These are phyloP conservation scores for Oncopeltus fasciatus DNA, from an alignment of 1,140 invertebrate species.

Conservation along the genomic window DNA sequence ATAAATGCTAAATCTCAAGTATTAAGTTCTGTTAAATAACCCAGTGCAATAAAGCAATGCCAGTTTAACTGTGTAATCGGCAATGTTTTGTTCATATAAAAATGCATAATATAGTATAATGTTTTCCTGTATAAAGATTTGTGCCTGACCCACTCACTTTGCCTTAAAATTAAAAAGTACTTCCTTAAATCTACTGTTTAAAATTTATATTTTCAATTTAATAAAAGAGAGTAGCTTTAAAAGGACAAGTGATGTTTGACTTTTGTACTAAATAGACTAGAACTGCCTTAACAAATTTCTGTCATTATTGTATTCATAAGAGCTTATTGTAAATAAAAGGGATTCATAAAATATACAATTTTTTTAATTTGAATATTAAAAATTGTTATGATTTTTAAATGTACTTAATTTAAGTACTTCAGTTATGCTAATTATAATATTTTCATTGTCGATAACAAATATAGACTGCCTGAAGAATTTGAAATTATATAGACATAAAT, in stretches of 20 bases:
- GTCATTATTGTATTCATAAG: slow-evolving; percentile 7
- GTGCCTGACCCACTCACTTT: too few species aligned
- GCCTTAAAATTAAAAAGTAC: slow-evolving; percentile 4
- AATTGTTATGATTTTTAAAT: not conserved
- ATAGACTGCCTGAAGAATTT: slow-evolving; percentile 3
- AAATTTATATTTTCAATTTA: not conserved
- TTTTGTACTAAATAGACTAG: slow-evolving; percentile 15
- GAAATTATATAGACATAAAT: not conserved
- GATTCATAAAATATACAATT: not conserved
- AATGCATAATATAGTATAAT: too few species aligned
- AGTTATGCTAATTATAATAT: not conserved
- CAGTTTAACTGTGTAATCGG: too few species aligned
- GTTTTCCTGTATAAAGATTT: too few species aligned
- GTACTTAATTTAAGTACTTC: slow-evolving; percentile 13
- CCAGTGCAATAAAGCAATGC: too few species aligned
- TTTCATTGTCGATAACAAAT: not conserved
- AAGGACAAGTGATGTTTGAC: not conserved
- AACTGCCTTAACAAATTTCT: slow-evolving; percentile 13
- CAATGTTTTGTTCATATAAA: too few species aligned
- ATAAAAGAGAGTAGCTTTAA: not conserved
- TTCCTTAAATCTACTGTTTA: too few species aligned
- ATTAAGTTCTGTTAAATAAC: too few species aligned
- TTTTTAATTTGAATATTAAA: not conserved
- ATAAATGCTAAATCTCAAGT: too few species aligned
- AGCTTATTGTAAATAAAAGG: slow-evolving; percentile 13